These are phyloP conservation scores for Spheniscus humboldti DNA, from an alignment of 2,797 vertebrate genomes.

Conservation along the genomic window DNA sequence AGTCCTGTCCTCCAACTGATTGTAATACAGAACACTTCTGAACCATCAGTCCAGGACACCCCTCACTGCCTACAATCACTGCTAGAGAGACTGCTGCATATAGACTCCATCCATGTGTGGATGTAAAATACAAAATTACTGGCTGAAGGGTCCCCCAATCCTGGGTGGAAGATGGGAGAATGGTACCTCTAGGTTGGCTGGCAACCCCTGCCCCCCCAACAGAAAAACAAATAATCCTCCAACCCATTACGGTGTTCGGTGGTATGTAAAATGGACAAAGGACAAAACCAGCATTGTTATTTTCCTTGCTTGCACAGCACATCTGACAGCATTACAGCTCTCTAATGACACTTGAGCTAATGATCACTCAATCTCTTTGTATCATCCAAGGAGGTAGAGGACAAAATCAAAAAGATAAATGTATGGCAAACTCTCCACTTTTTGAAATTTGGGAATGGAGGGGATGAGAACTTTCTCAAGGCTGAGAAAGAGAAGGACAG, in stretches of 20 bases:
- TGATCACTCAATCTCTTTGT: not conserved
- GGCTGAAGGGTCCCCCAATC: not conserved
- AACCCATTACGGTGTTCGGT: not conserved
- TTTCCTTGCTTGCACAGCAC: not conserved
- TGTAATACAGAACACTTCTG: not conserved
- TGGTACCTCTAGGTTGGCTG: not conserved
- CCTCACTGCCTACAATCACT: not conserved
- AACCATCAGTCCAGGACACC: not conserved
- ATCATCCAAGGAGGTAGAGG: not conserved
- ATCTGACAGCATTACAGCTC: not conserved
- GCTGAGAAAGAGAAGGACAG: not conserved
- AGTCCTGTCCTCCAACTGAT: not conserved
- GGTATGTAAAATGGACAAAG: not conserved
- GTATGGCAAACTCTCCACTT: not conserved
- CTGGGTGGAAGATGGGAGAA: not conserved
- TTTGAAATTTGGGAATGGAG: not conserved
- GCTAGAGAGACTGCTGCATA: not conserved
- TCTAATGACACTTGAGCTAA: not conserved
- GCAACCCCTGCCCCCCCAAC: not conserved
- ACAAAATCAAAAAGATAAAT: not conserved
- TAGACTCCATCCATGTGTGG: rapidly evolving
- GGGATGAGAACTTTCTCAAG: not conserved
- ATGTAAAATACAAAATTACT: not conserved
- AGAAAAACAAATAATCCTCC: not conserved
- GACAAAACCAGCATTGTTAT: not conserved